These are phyloP conservation scores for Ginglymostoma cirratum DNA, from an alignment of 2,113 vertebrate species.

Conservation along the genomic window DNA sequence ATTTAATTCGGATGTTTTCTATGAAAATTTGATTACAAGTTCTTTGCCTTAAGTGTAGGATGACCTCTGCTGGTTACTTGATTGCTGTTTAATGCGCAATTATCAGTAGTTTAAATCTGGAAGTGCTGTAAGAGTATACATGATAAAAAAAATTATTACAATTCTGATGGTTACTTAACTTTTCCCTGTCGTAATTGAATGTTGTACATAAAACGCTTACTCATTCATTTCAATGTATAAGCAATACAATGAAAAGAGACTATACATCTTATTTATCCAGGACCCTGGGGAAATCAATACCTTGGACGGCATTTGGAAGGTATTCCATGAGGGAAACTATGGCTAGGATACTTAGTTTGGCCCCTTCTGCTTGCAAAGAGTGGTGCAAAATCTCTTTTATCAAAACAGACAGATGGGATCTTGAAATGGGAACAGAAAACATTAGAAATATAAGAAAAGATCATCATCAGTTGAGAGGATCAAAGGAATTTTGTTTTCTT, in stretches of 20 bases:
- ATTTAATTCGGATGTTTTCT: not conserved
- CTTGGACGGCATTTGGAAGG: not conserved
- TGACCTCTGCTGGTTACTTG: constrained; percentile 37
- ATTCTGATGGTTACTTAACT: constrained; percentile 12
- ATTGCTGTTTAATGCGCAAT: not conserved
- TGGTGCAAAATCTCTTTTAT: not conserved
- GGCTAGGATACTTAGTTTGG: not conserved
- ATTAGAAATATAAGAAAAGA: not conserved
- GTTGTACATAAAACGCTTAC: not conserved
- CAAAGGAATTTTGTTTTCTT: not conserved
- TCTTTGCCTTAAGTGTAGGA: constrained; percentile 9
- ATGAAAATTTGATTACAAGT: not conserved
- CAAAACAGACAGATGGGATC: not conserved
- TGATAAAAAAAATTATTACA: not conserved
- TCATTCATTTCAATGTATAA: not conserved
- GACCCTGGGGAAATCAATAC: not conserved
- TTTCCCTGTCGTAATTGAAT: not conserved
- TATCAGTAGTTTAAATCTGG: not conserved
- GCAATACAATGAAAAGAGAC: not conserved
- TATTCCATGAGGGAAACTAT: not conserved
- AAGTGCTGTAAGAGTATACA: not conserved
- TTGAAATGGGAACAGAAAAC: constrained; percentile 3
- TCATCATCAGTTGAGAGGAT: not conserved
- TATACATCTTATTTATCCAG: constrained; percentile 13
- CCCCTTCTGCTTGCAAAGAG: not conserved